Percentiles rank a stretch among this genome's conserved stretches.
Evolutionary conservation across 1,140 invertebrate genomes (phyloP).

Genomic region (Drosophila bipectinata): DNA sequence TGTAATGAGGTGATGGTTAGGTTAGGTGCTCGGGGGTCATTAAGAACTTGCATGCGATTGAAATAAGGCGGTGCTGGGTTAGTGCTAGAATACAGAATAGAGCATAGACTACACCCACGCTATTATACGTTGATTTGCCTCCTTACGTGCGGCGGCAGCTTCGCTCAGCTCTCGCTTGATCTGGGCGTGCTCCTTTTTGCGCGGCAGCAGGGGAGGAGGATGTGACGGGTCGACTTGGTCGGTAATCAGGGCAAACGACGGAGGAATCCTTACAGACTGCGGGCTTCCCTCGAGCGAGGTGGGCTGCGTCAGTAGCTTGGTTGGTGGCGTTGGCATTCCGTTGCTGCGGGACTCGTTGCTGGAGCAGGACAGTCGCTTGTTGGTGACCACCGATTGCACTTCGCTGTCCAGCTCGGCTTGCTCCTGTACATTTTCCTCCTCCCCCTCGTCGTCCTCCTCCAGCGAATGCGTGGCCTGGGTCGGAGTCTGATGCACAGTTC

Average conservation of each 20-base stretch:
- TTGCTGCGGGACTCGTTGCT: conserved; percentile 72
- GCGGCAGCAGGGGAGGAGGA: conserved; percentile 66
- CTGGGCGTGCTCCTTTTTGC: conserved; percentile 71
- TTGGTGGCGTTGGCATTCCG: conserved; percentile 17
- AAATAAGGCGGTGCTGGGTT: conserved; percentile 52
- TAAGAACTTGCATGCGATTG: conserved; percentile 33
- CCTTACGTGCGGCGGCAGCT: conserved; percentile 84
- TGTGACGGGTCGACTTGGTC: conserved; percentile 30
- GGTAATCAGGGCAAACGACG: conserved; percentile 64
- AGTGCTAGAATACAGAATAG: conserved; percentile 51
- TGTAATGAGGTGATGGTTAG: conserved; percentile 7
- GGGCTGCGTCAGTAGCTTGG: neutral
- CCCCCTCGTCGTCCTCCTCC: conserved; percentile 64
- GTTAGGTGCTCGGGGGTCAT: conserved; percentile 8
- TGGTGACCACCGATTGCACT: conserved; percentile 20
- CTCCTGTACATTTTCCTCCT: conserved; percentile 24
- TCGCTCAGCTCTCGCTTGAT: conserved; percentile 85
- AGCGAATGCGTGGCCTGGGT: conserved; percentile 57
- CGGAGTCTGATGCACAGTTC: conserved; percentile 72
- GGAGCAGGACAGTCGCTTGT: conserved; percentile 65
- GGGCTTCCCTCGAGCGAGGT: conserved; percentile 2
- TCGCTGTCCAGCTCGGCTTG: conserved; percentile 37
- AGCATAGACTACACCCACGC: conserved; percentile 84
- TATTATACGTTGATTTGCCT: conserved; percentile 85
- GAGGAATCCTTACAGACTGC: conserved; percentile 49